phyloP scores from a whole-genome alignment of 2,797 vertebrate genomes.

The Hozukius guyotensis region DNA sequence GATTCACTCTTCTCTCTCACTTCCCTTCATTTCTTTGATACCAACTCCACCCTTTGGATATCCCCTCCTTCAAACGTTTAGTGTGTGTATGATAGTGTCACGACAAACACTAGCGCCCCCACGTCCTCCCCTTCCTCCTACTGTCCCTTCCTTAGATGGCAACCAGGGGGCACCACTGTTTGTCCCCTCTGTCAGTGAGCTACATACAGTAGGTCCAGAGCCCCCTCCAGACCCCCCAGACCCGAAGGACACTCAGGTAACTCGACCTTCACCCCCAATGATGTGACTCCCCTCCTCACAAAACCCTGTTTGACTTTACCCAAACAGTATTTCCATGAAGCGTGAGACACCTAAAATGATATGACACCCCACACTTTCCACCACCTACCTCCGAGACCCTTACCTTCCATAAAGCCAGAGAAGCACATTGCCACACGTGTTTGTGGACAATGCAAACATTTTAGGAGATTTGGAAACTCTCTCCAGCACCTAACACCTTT shows the following conservation, averaged over 20 bases:
- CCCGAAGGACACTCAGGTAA: slow-evolving; percentile 73
- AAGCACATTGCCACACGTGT: slow-evolving; percentile 25
- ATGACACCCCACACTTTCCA: slow-evolving; percentile 1
- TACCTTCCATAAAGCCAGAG: slow-evolving; percentile 4
- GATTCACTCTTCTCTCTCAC: slow-evolving; percentile 64
- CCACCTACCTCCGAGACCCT: slow-evolving; percentile 6
- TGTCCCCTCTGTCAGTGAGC: slow-evolving; percentile 55
- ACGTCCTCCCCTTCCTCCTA: slow-evolving; percentile 47
- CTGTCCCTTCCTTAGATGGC: slow-evolving; percentile 67
- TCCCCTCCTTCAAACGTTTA: slow-evolving; percentile 29
- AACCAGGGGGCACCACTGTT: slow-evolving; percentile 53
- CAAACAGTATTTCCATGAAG: slow-evolving; percentile 1
- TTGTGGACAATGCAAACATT: slow-evolving; percentile 9
- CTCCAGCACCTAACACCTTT: slow-evolving; percentile 1
- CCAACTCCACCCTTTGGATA: slow-evolving; percentile 17
- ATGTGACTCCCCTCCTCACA: slow-evolving; percentile 45
- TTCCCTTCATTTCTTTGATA: slow-evolving; percentile 38
- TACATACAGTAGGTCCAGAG: slow-evolving; percentile 65
- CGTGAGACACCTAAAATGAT: slow-evolving; percentile 12
- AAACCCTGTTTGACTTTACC: slow-evolving; percentile 26
- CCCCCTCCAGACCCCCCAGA: slow-evolving; percentile 63
- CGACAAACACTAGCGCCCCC: slow-evolving; percentile 47
- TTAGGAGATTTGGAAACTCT: slow-evolving; percentile 5
- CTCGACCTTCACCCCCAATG: slow-evolving; percentile 33
- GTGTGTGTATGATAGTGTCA: slow-evolving; percentile 60